phyloP scores from a whole-genome alignment of 2,888 invertebrate species.

The Rhingia campestris region DNA sequence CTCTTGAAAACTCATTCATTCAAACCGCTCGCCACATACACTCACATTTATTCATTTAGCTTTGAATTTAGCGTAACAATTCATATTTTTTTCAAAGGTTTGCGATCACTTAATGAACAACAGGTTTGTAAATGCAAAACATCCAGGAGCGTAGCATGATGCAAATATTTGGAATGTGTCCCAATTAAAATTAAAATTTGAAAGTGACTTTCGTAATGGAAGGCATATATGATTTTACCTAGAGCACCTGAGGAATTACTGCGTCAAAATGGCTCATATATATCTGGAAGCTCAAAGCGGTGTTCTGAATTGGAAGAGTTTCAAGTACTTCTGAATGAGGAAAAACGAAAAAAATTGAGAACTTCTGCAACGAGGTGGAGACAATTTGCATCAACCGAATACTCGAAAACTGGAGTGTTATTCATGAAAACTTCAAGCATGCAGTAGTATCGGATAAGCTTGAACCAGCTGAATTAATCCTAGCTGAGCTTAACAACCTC shows the following conservation, averaged over 20 bases:
- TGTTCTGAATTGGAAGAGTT: slow-evolving; percentile 48
- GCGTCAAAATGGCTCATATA: slow-evolving; percentile 17
- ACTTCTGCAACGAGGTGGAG: slow-evolving; percentile 66
- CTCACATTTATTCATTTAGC: no score
- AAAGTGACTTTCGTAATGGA: no score
- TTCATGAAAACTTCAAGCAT: slow-evolving; percentile 47
- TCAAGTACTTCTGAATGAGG: slow-evolving; percentile 44
- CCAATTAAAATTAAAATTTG: no score
- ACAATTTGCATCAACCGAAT: slow-evolving; percentile 64
- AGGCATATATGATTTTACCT: no score
- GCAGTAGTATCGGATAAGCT: slow-evolving; percentile 58
- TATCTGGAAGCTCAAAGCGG: slow-evolving; percentile 13
- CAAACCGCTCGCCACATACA: no score
- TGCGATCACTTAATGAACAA: no score
- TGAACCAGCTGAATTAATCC: slow-evolving; percentile 61
- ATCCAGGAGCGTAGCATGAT: no score
- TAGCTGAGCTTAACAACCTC: slow-evolving; percentile 51
- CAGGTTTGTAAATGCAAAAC: no score
- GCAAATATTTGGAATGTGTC: no score
- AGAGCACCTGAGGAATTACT: slow-evolving; percentile 29
- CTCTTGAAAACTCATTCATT: no score
- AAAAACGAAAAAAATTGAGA: slow-evolving; percentile 54
- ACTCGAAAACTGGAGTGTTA: slow-evolving; percentile 65
- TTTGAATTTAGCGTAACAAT: no score
- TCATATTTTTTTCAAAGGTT: no score